phyloP scores from a whole-genome alignment of 2,113 vertebrate genomes.

The Okapia johnstoni region DNA sequence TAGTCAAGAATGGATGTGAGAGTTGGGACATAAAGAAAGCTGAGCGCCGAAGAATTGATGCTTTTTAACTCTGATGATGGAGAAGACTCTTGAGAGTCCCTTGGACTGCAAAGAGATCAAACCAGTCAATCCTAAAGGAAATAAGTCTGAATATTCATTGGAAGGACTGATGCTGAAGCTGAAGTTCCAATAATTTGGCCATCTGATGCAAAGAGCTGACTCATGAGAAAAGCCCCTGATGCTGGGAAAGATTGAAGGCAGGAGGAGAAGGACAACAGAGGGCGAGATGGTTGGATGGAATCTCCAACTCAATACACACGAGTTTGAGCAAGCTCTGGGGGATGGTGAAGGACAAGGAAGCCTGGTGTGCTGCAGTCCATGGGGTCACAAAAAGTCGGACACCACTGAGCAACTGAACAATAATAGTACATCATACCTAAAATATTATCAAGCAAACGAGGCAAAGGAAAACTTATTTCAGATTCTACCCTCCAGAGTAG shows the following conservation, averaged over 20 bases:
- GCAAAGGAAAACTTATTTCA: slow-evolving; percentile 46
- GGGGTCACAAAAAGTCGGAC: neutral
- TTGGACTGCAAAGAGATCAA: neutral
- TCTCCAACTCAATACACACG: neutral
- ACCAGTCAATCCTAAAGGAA: neutral
- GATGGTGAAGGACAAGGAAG: neutral
- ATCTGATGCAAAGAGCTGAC: neutral
- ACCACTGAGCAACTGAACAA: neutral
- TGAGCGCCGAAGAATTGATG: rapidly evolving
- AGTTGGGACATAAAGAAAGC: neutral
- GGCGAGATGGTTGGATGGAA: neutral
- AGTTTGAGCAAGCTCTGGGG: neutral
- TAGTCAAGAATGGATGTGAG: neutral
- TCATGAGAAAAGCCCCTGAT: neutral
- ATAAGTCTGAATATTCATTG: neutral
- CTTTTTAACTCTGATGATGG: neutral
- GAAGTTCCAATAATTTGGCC: neutral
- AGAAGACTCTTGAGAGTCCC: neutral
- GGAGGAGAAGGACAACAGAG: neutral
- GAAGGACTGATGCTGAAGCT: neutral
- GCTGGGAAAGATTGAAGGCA: neutral
- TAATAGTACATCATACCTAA: slow-evolving; percentile 1
- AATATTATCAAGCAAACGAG: slow-evolving; percentile 53
- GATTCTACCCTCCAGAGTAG: neutral
- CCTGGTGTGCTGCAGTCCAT: neutral